Evolutionary conservation across 2,888 invertebrate species (phyloP), one percentile per base, ranked within the genome.

Genomic region (Tanaodytes sp.): DNA sequence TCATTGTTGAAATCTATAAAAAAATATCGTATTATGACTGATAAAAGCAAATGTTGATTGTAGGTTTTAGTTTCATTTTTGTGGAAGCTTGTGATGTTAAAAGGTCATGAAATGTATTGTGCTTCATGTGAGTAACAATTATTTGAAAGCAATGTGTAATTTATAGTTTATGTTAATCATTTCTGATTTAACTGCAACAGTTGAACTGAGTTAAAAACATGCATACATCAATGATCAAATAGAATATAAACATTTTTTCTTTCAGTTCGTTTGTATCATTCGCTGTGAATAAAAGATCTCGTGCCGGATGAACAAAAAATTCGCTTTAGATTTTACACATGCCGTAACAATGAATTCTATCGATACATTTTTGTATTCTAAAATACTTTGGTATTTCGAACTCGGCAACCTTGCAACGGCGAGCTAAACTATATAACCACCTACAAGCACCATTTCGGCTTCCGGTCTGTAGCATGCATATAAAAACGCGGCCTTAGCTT

Each of bases 391-490:
- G 45, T 43, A 61, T 68, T 63, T 46, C 52, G 62, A 58, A 62
- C 52, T 68, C 62, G 48, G 52, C 62, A 58, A 52, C 57, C 62
- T 62, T 46, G 51, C 66, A 54, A 42, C 68, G 68, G 58, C 52
- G 62, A 57, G 52, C 42, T 63, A 54, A 66, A 54, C 67, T 61
- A 49, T 61, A 67, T 61, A 49, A 72, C 73, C 71, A 67, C 69
- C 73, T 74, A 73, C 73, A 70, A 77, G 72, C 75, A 75, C 75
- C 73, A 72, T 77, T 76, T 71, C 73, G 55, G 74, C 74, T 79
- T 79, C 77, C 77, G 75, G 77, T 73, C 74, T 54, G 70, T 71
- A 75, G 76, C 74, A 77, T 78, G 76, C 72, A 74, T 71, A 75
- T 77, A 79, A 80, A 79, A 76, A 72, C 73, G 62, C 73, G 76